Conservation (phyloP, 2,888 invertebrate species). For the Orthonevra nobilis region DNA sequence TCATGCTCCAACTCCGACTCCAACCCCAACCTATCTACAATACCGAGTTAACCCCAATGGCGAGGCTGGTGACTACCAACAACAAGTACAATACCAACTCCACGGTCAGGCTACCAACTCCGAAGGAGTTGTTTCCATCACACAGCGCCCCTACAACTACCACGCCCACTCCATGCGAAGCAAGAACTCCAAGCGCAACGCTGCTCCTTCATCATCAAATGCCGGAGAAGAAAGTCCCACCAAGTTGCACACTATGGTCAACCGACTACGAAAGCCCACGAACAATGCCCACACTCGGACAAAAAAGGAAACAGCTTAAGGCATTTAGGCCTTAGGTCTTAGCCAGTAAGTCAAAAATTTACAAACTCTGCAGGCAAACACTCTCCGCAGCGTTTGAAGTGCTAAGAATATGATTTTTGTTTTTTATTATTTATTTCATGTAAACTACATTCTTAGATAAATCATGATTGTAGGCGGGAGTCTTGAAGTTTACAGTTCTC, state of each 20-base stretch:
- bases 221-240: conserved; percentile 36
- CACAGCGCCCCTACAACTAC: conserved; percentile 78
- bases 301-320: conserved; percentile 68
- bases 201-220: conserved; percentile 56
- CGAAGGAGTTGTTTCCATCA: conserved; percentile 72
- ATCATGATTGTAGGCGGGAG: not conserved
- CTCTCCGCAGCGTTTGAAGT: conserved; percentile 8
- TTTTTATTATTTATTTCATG: conserved; percentile 29
- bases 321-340: conserved; percentile 58
- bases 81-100: conserved; percentile 31
- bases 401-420: conserved; percentile 2
- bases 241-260: conserved; percentile 25
- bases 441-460: conserved; percentile 23
- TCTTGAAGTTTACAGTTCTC: conserved; percentile 1
- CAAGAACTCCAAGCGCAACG: conserved; percentile 61
- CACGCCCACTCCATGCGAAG: conserved; percentile 73
- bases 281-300: conserved; percentile 5
- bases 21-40: conserved; percentile 67
- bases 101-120: conserved; percentile 49
- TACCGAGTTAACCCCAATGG: conserved; percentile 71
- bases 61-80: conserved; percentile 26
- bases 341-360: conserved; percentile 34
- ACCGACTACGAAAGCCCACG: conserved; percentile 26
- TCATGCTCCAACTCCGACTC: conserved; percentile 70
- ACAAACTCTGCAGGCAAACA: conserved; percentile 4